Evolutionary conservation across 2,797 vertebrate species (phyloP).

Genomic region (Benthosema pterotum): DNA sequence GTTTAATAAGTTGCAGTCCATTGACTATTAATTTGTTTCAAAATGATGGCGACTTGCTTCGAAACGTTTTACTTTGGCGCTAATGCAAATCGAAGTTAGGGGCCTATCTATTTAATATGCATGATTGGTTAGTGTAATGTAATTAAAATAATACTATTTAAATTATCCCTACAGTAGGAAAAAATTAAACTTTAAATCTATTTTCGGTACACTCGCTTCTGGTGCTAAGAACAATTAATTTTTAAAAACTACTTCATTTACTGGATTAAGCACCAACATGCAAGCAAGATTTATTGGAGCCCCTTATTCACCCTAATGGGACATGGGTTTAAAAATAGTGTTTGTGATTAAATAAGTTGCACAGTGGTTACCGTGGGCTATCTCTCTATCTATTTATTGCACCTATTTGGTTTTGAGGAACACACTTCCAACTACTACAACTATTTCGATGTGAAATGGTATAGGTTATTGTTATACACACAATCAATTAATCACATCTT

Average conservation of each 20-base stretch:
- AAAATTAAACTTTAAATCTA: constrained; percentile 81
- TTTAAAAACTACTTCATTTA: constrained; percentile 78
- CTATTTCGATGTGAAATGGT: constrained; percentile 48
- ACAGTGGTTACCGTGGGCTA: constrained; percentile 62
- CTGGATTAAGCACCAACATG: constrained; percentile 78
- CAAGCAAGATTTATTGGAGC: constrained; percentile 63
- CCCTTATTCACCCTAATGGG: constrained; percentile 70
- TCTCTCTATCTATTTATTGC: constrained; percentile 52
- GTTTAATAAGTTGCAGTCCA: constrained; percentile 83
- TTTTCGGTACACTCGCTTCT: constrained; percentile 80
- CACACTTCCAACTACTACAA: constrained; percentile 37
- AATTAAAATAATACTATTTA: constrained; percentile 83
- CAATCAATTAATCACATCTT: constrained; percentile 12
- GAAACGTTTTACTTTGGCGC: constrained; percentile 75
- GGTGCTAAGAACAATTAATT: constrained; percentile 79
- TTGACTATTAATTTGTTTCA: constrained; percentile 82
- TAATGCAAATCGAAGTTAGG: constrained; percentile 78
- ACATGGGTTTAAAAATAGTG: constrained; percentile 68
- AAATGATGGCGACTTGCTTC: constrained; percentile 70
- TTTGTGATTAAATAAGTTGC: constrained; percentile 65
- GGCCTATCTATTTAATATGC: constrained; percentile 80
- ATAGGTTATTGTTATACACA: constrained; percentile 20
- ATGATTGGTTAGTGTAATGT: constrained; percentile 82
- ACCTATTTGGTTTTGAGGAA: constrained; percentile 37
- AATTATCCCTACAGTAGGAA: constrained; percentile 74